phyloP scores from a whole-genome alignment of 1,140 invertebrate species.

The Zaprionus capensis region DNA sequence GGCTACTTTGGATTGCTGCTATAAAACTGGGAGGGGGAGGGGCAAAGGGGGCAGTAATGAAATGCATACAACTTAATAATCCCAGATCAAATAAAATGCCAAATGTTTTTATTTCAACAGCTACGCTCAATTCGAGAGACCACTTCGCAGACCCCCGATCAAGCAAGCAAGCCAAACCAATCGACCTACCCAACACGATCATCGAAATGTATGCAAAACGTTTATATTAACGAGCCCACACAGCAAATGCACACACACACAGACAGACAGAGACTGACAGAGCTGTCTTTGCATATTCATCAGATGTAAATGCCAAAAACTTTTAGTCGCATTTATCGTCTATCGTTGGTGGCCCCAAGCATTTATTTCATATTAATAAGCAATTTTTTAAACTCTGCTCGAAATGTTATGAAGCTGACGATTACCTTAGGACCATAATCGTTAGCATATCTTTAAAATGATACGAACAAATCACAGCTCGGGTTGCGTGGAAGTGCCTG shows the following conservation, averaged over 20 bases:
- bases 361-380: slow-evolving; percentile 81
- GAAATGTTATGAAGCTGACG: slow-evolving; percentile 73
- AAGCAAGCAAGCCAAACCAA: not conserved
- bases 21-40: slow-evolving; percentile 31
- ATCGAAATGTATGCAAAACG: slow-evolving; percentile 32
- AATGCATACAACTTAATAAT: slow-evolving; percentile 81
- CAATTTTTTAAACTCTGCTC: slow-evolving; percentile 70
- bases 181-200: not conserved
- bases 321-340: slow-evolving; percentile 75
- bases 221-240: slow-evolving; percentile 71
- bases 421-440: slow-evolving; percentile 52
- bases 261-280: not conserved
- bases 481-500: slow-evolving; percentile 9
- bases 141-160: slow-evolving; percentile 28
- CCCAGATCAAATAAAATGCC: slow-evolving; percentile 77
- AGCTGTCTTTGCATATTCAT: slow-evolving; percentile 68
- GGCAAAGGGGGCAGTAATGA: slow-evolving; percentile 49
- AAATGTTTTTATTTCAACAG: slow-evolving; percentile 82
- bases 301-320: slow-evolving; percentile 73
- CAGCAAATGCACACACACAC: slow-evolving; percentile 32
- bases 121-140: slow-evolving; percentile 71
- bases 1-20: slow-evolving; percentile 12
- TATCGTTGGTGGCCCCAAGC: slow-evolving; percentile 74
- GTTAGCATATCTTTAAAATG: slow-evolving; percentile 55
- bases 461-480: slow-evolving; percentile 31